phyloP scores from a whole-genome alignment of 2,113 vertebrate genomes.

The Oryzias woworae region DNA sequence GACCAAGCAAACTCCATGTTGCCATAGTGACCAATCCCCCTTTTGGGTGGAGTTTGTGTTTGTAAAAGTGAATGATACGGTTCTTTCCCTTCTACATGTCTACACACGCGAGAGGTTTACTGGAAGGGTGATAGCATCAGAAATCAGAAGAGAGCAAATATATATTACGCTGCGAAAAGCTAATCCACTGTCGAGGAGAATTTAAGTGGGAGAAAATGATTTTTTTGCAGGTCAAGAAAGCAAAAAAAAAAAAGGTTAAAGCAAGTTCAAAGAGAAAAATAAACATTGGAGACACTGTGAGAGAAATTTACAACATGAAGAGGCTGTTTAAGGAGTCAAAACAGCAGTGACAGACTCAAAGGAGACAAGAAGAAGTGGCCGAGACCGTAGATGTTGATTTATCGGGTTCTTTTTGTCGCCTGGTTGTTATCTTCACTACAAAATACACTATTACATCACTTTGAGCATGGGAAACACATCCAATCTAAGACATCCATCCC shows the following conservation, averaged over 20 bases:
- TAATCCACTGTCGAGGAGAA: constrained; percentile 1
- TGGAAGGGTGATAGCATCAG: constrained; percentile 48
- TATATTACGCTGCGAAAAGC: constrained; percentile 22
- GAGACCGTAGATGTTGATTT: constrained; percentile 70
- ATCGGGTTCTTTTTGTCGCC: constrained; percentile 63
- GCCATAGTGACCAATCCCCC: constrained; percentile 47
- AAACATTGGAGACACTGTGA: constrained; percentile 17
- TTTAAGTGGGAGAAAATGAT: constrained; percentile 19
- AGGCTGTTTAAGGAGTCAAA: constrained; percentile 40
- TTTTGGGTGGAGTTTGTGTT: constrained; percentile 57
- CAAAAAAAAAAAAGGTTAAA: constrained; percentile 19
- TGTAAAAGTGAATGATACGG: constrained; percentile 61
- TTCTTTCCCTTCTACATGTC: constrained; percentile 41
- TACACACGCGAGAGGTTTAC: constrained; percentile 51
- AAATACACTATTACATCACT: constrained; percentile 78
- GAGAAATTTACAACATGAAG: constrained; percentile 32
- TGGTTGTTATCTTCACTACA: constrained; percentile 69
- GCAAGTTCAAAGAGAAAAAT: constrained; percentile 20
- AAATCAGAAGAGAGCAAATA: constrained; percentile 30
- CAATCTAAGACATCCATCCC: constrained; percentile 28
- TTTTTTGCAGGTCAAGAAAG: constrained; percentile 21
- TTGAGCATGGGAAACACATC: constrained; percentile 70
- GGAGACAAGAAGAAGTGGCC: constrained; percentile 71
- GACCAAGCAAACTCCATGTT: constrained; percentile 25
- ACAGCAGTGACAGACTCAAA: constrained; percentile 62